Conservation (phyloP, 2,797 vertebrate genomes). For the Neopelma chrysocephalum region DNA sequence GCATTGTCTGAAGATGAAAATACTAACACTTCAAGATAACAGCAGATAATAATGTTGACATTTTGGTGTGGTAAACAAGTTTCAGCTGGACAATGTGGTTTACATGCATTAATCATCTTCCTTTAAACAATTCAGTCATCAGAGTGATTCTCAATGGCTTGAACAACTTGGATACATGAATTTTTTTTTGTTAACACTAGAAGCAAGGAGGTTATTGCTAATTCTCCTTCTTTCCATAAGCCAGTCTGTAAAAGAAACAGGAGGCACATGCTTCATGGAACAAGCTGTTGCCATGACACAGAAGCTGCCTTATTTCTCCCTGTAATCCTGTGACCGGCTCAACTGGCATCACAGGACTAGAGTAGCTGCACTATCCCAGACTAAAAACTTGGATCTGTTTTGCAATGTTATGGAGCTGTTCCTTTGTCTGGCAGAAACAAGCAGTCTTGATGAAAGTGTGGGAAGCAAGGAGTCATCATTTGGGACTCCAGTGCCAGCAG, state of each 20-base stretch:
- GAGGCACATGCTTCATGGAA: background rate
- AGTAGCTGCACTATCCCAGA: background rate
- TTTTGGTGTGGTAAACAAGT: background rate
- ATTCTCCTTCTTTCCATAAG: background rate
- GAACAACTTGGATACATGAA: background rate
- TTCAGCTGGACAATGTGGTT: background rate
- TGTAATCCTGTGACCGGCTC: background rate
- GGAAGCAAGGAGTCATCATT: background rate
- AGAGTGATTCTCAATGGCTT: background rate
- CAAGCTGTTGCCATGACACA: background rate
- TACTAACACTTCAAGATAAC: background rate
- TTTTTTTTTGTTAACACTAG: background rate
- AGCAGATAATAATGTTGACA: slow-evolving; percentile 17
- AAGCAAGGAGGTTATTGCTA: background rate
- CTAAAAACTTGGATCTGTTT: background rate
- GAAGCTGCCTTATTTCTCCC: background rate
- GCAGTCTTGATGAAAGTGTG: background rate
- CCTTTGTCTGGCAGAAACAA: background rate
- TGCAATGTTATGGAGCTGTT: rapidly evolving
- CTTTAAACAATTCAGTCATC: background rate
- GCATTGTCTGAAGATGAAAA: background rate
- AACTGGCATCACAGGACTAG: background rate
- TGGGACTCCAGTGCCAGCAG: background rate
- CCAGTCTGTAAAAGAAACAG: background rate
- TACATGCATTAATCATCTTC: background rate